Base-by-base conservation (phyloP, 2,797 vertebrate genomes). In the Odontamblyopus lacepedii region DNA sequence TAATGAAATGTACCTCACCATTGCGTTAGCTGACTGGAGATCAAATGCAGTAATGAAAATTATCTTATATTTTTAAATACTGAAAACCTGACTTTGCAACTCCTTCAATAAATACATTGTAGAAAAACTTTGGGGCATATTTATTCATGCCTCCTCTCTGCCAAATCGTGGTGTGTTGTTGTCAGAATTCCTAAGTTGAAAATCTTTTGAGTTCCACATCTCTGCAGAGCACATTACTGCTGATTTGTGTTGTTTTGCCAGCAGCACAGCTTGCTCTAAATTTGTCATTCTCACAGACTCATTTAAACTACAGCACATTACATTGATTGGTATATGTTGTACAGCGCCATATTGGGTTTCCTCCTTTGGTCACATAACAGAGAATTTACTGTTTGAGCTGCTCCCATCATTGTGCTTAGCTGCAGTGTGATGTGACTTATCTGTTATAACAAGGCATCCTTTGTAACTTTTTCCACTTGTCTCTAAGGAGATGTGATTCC, bases 231-330 rank as follows among this genome's bases (percentile, higher is more conserved):
- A 85, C 78, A 80, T 41, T 79, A 78, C 75, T 75, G 72, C 85
- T 86, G 84, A 88, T 85, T 85, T 89, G 70, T 77, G 74, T 83
- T 81, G 77, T 89, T 88, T 89, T 72, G 85, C 85, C 85, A 82
- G 80, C 74, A 91, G 90, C 84, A 74, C 77, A 73, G 79, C 83
- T 72, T 82, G 84, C 83, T 91, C 87, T 56, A 85, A 63, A 85
- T 92, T 88, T 78, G 76, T 82, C 68, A 53, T 53, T 56, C 74
- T 82, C 70, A 65, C 61, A 77, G 57, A 82, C 78, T 77, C 68
- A 82, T 81, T 75, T 67, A 85, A 87, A 78, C 77, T 63, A 64
- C 61, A 76, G 62, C 69, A 65, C 66, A 83, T 83, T 72, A 83
- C 73, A 83, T 35, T 81, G 79, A 75, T 78, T 81, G 51, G 38